Percentiles rank a stretch among this genome's conserved stretches.
Evolutionary conservation across 2,888 invertebrate species (phyloP).

Genomic region (Folsomia manolachei): DNA sequence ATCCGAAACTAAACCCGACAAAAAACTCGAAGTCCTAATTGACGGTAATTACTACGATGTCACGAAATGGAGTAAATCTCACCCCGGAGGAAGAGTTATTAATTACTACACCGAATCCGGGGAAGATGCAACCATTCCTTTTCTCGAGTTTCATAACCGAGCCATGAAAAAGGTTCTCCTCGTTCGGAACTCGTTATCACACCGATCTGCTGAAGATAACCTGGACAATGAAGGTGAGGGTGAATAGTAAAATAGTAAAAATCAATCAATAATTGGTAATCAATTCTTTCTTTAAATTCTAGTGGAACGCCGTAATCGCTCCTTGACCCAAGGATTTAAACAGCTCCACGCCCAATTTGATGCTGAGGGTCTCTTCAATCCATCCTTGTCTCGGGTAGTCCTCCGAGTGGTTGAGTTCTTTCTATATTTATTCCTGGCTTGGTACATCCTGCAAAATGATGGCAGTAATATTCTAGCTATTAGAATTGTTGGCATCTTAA

Average conservation of each 20-base stretch:
- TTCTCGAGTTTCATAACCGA: not conserved
- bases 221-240: not conserved
- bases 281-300: too few relatives aligned
- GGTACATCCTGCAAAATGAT: not conserved
- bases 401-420: not conserved
- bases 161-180: not conserved
- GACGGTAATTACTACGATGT: constrained; percentile 5
- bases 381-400: constrained; percentile 3
- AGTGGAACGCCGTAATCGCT: too few relatives aligned
- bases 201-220: not conserved
- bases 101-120: constrained; percentile 11
- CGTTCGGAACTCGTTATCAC: not conserved
- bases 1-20: too few relatives aligned
- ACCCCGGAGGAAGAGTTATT: constrained; percentile 9
- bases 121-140: constrained; percentile 3
- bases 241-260: not conserved
- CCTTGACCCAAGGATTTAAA: not conserved
- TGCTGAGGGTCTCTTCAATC: not conserved
- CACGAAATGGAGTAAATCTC: not conserved
- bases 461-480: not conserved
- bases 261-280: not conserved
- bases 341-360: constrained; percentile 1
- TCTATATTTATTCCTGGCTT: not conserved
- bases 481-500: not conserved
- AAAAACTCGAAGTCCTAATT: not conserved